Base-by-base conservation (phyloP, 2,888 invertebrate genomes). In the Cyclophora punctaria region DNA sequence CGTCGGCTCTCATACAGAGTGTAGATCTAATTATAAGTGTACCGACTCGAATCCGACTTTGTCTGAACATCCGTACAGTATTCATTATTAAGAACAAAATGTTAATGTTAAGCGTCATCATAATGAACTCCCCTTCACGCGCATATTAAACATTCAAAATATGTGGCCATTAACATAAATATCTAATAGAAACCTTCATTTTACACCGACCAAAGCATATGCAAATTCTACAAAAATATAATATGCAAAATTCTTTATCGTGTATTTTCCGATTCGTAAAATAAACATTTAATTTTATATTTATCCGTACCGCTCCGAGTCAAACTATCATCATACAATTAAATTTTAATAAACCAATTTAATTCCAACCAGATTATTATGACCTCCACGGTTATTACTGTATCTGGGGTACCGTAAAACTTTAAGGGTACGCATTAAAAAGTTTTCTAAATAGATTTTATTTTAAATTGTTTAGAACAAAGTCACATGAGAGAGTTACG, bases 1-100 rank as follows among this genome's bases (percentile, higher is more conserved):
- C 64, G 60, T 53, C 62, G 65, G 69, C 68, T 66, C 63, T 59
- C 63, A 65, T 59, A 63, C 61, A 52, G 54, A 58, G 56, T 52
- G 59, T 58, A 37, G 37, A 37, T 37, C 37, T 37, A 37, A 37
- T 37, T 37, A 37, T 37, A 5, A 37, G 5, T 4, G 4, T 37
- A 5, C 37, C 37, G 37, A 37, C 37, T 43, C 42, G 42, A 20
- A 7, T 7, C 42, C 20, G 20, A 20, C 20, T 20, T 20, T 20
- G 20, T 20, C 20, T 20, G 20, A 20, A 20, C 20, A 20, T 43
- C 7, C 7, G 42, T 43, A 41, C 41, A 41, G 42, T 71, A 66
- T 69, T 73, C 69, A 71, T 64, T 62, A 20, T 20, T 20, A 20
- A 20, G 7, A 41, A 55, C 52, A 34, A 62, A 55, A 64, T 62